These are phyloP conservation scores for Acanthosepion lycidas DNA, from an alignment of 2,888 invertebrate species.

Conservation along the genomic window DNA sequence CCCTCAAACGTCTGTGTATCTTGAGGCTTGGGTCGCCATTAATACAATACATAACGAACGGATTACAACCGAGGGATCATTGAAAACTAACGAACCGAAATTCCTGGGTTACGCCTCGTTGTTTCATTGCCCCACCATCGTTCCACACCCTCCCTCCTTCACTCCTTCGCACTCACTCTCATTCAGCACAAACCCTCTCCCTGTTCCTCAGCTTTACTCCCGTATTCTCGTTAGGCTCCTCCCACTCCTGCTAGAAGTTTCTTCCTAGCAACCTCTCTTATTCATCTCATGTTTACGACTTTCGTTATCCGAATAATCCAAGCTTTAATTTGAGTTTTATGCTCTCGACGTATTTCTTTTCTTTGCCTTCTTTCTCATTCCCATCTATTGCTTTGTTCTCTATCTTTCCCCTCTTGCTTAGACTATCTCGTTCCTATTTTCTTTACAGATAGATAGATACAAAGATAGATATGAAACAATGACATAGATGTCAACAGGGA, in stretches of 20 bases:
- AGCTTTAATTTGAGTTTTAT: neutral
- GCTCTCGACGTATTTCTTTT: neutral
- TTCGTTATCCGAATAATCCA: neutral
- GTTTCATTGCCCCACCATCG: neutral
- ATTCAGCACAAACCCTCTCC: neutral
- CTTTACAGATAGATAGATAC: no score
- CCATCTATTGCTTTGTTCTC: neutral
- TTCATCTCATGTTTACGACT: neutral
- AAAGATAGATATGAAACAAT: no score
- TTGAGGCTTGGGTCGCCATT: neutral
- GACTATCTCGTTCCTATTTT: neutral
- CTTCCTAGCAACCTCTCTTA: neutral
- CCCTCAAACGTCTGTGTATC: neutral
- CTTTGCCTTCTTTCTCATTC: neutral
- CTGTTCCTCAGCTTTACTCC: neutral
- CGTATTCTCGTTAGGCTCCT: neutral
- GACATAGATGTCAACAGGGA: no score
- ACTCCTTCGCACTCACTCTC: neutral
- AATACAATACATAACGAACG: neutral
- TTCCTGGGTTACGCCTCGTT: conserved; percentile 33
- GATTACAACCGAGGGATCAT: neutral
- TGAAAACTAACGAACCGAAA: conserved; percentile 33
- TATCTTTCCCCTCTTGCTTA: neutral
- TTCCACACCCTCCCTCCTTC: neutral
- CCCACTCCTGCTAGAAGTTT: neutral